phyloP scores from a whole-genome alignment of 2,113 vertebrate genomes.

The Pantherophis guttatus region DNA sequence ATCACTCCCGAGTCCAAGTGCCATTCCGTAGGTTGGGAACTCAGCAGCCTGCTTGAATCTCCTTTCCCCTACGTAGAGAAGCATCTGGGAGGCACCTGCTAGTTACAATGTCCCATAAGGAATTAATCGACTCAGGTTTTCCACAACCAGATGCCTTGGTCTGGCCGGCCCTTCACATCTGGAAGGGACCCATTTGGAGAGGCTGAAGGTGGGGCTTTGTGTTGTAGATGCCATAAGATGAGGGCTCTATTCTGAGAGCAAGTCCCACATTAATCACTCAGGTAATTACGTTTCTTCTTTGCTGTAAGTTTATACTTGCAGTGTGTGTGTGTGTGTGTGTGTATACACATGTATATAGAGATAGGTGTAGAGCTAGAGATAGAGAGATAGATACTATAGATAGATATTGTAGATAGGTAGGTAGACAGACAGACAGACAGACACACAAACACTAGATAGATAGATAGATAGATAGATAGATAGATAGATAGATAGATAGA shows the following conservation, averaged over 20 bases:
- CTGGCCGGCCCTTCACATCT: background rate
- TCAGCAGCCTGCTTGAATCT: background rate
- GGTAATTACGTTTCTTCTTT: background rate
- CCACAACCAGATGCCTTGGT: background rate
- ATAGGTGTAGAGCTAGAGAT: too few relatives aligned
- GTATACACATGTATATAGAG: background rate
- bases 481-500: too few relatives aligned
- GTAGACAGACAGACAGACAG: too few relatives aligned
- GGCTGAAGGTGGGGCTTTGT: background rate
- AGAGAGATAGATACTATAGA: too few relatives aligned
- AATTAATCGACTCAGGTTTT: background rate
- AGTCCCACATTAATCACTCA: background rate
- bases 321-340: background rate
- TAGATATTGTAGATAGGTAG: too few relatives aligned
- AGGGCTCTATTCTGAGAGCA: background rate
- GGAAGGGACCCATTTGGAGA: background rate
- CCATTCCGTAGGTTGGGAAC: background rate
- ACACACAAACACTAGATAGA: too few relatives aligned
- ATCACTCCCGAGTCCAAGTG: background rate
- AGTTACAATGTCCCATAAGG: background rate
- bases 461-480: too few relatives aligned
- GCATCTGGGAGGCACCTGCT: background rate
- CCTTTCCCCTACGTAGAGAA: background rate
- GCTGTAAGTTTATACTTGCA: background rate
- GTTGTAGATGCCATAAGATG: background rate